Conservation (phyloP, 2,113 vertebrate genomes). For the Sander lucioperca region DNA sequence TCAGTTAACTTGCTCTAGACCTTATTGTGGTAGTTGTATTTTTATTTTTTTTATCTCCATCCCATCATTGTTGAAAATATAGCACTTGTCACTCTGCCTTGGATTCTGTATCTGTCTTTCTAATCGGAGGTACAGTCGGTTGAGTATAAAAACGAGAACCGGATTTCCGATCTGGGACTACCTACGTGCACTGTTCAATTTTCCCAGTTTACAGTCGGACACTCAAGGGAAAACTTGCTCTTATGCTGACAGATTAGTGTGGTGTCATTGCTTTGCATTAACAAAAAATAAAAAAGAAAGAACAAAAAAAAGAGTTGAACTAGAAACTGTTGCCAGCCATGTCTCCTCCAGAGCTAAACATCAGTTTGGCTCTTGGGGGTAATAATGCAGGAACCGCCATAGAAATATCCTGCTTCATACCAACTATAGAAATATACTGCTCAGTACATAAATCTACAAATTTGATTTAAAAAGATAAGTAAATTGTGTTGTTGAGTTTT, state of each 20-base stretch:
- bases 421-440: constrained; percentile 87
- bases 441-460: constrained; percentile 90
- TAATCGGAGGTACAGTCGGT: constrained; percentile 98
- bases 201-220: constrained; percentile 99
- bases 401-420: constrained; percentile 89
- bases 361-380: constrained; percentile 78
- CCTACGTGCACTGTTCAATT: constrained; percentile 99
- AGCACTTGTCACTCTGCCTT: constrained; percentile 99
- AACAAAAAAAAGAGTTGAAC: constrained; percentile 53
- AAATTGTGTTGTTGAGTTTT: constrained; percentile 75
- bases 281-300: constrained; percentile 31
- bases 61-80: constrained; percentile 92
- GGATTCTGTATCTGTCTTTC: constrained; percentile 94
- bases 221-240: constrained; percentile 96
- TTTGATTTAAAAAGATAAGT: constrained; percentile 87
- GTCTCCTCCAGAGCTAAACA: constrained; percentile 86
- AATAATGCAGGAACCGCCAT: constrained; percentile 93
- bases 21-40: constrained; percentile 68
- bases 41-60: constrained; percentile 80
- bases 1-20: constrained; percentile 85
- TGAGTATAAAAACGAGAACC: constrained; percentile 97
- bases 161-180: constrained; percentile 93
- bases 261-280: constrained; percentile 89
- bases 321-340: constrained; percentile 90
- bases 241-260: constrained; percentile 87